Base-by-base conservation (phyloP, 2,888 invertebrate genomes). In the Limnephilus rhombicus region DNA sequence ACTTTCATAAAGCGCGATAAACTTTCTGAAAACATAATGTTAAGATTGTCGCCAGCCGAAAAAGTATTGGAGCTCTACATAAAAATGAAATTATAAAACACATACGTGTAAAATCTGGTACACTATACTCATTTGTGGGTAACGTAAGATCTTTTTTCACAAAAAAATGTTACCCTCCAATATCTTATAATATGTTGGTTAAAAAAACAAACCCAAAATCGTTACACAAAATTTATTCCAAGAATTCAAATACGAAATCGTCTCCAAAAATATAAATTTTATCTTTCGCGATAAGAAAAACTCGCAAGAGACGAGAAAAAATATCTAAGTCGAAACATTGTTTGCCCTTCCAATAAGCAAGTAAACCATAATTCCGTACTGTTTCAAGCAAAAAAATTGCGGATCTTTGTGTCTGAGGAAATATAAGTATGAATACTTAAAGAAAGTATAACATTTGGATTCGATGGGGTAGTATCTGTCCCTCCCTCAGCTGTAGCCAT, bases 381-480 rank as follows among this genome's bases (percentile, higher is more conserved):
- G 86, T 80, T 92, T 86, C 86, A 45, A 53, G 83, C 49, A 90
- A 92, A 91, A 91, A 92, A 92, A 92, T 90, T 41, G 15, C 85
- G 80, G 80, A 49, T 31, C 83, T 92, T 90, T 90, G 80, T 90
- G 85, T 92, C 45, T 83, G 80, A 80, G 37, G 90, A 90, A 85
- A 92, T 86, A 80, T 86, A 90, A 31, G 91, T 90, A 92, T 91
- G 91, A 92, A 92, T 91, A 89, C 91, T 92, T 92, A 89, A 92
- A 89, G 91, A 80, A 92, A 82, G 53, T 82, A 85, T 53, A 87
- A 92, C 88, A 89, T 91, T 90, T 68, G 91, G 88, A 89, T 80
- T 91, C 90, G 83, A 90, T 49, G 90, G 89, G 81, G 89, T 37
- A 80, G 80, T 24, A 4, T 53, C 18, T 24, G 13, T 29, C 29